These are phyloP conservation scores for Drosophila saltans DNA, from an alignment of 1,140 invertebrate species.

Conservation along the genomic window DNA sequence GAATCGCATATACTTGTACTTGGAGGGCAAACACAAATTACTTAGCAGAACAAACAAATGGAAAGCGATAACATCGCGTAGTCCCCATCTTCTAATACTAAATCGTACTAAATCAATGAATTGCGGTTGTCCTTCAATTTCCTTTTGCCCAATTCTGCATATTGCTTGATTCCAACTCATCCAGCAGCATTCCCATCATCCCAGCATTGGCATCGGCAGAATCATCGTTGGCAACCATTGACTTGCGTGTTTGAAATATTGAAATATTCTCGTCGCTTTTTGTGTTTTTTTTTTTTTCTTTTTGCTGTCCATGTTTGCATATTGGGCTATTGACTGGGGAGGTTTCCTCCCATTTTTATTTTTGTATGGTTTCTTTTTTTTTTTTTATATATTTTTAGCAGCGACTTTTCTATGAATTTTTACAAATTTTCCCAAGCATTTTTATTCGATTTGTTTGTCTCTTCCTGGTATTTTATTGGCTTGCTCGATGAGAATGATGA, in stretches of 20 bases:
- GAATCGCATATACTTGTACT: conserved; percentile 31
- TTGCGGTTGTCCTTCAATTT: conserved; percentile 77
- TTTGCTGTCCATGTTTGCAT: conserved; percentile 71
- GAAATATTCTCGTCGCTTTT: conserved; percentile 39
- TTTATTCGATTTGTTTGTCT: conserved; percentile 70
- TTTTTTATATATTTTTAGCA: not conserved
- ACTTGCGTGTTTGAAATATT: conserved; percentile 69
- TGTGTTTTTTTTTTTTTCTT: conserved; percentile 16
- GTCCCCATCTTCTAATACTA: conserved; percentile 16
- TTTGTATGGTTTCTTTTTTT: conserved; percentile 33
- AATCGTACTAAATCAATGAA: conserved; percentile 74
- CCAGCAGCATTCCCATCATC: conserved; percentile 26
- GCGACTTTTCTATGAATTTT: conserved; percentile 45
- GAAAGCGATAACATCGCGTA: conserved; percentile 67
- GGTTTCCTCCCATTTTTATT: conserved; percentile 42
- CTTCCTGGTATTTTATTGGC: conserved; percentile 39
- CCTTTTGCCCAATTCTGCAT: conserved; percentile 57
- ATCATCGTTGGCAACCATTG: conserved; percentile 34
- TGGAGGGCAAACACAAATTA: conserved; percentile 73
- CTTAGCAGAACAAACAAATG: conserved; percentile 78
- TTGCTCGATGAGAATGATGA: conserved; percentile 26
- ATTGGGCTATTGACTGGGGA: conserved; percentile 67
- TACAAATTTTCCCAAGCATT: conserved; percentile 65
- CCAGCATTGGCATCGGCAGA: conserved; percentile 33
- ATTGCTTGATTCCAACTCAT: conserved; percentile 26